Evolutionary conservation across 2,797 vertebrate genomes (phyloP).

Genomic region (Protosalanx chinensis): DNA sequence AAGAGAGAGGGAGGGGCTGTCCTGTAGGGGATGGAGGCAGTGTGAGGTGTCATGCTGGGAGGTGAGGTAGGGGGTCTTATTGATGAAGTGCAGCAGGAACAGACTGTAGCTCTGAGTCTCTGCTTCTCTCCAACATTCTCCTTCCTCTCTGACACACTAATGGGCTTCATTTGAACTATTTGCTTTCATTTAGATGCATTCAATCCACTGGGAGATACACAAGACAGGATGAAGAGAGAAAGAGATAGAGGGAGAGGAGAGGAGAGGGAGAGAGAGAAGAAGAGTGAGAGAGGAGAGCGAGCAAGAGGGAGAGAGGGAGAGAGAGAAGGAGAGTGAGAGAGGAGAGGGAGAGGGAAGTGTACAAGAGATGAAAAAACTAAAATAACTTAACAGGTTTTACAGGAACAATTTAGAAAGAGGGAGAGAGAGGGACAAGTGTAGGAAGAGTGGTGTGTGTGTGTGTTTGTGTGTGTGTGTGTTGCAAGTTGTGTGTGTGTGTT

Average conservation of each 20-base stretch:
- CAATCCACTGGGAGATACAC: not conserved
- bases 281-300: constrained; percentile 14
- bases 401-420: not conserved
- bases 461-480: too few species aligned
- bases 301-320: too few species aligned
- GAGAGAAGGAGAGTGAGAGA: constrained; percentile 12
- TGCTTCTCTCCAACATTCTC: too few species aligned
- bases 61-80: too few species aligned
- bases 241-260: constrained; percentile 6
- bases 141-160: too few species aligned
- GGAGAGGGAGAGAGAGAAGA: not conserved
- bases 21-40: not conserved
- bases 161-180: too few species aligned
- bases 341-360: constrained; percentile 9
- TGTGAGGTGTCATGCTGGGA: not conserved
- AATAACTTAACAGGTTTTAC: not conserved
- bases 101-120: too few species aligned
- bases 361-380: not conserved
- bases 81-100: too few species aligned
- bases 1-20: not conserved
- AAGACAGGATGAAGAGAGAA: constrained; percentile 10
- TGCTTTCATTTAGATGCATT: too few species aligned
- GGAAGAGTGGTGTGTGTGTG: too few species aligned
- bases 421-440: too few species aligned
- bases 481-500: too few species aligned